Evolutionary conservation across 2,888 invertebrate species (phyloP).

Genomic region (Acholoe squamosa): DNA sequence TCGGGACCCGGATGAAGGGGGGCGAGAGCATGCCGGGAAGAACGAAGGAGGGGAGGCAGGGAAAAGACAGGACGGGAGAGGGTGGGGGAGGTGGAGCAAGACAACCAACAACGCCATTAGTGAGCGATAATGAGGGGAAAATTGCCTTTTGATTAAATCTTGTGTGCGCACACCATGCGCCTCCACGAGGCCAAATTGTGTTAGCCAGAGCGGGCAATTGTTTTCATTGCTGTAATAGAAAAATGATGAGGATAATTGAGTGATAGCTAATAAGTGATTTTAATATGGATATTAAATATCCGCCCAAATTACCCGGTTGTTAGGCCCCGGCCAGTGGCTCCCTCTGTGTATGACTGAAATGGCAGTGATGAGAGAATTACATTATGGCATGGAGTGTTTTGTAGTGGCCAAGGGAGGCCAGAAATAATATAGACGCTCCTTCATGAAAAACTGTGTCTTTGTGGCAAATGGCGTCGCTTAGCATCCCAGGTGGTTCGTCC

Average conservation of each 20-base stretch:
- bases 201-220: constrained; percentile 57
- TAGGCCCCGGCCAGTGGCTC: neutral
- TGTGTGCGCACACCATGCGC: constrained; percentile 8
- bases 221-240: constrained; percentile 63
- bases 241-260: constrained; percentile 63
- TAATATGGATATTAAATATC: constrained; percentile 65
- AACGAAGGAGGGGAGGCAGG: constrained; percentile 8
- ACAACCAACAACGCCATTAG: constrained; percentile 48
- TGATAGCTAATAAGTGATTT: constrained; percentile 64
- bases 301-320: constrained; percentile 57
- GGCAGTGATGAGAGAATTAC: neutral
- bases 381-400: constrained; percentile 32
- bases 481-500: constrained; percentile 3
- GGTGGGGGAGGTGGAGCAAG: constrained; percentile 21
- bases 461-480: constrained; percentile 2
- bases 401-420: constrained; percentile 28
- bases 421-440: neutral
- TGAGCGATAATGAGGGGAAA: constrained; percentile 55
- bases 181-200: constrained; percentile 43
- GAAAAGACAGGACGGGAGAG: neutral
- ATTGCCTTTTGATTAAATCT: constrained; percentile 64
- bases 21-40: constrained; percentile 29
- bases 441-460: constrained; percentile 20
- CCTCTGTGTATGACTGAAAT: neutral
- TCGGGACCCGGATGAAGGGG: constrained; percentile 51